Conservation (phyloP, 2,888 invertebrate genomes). For the Cephus rjabovi region DNA sequence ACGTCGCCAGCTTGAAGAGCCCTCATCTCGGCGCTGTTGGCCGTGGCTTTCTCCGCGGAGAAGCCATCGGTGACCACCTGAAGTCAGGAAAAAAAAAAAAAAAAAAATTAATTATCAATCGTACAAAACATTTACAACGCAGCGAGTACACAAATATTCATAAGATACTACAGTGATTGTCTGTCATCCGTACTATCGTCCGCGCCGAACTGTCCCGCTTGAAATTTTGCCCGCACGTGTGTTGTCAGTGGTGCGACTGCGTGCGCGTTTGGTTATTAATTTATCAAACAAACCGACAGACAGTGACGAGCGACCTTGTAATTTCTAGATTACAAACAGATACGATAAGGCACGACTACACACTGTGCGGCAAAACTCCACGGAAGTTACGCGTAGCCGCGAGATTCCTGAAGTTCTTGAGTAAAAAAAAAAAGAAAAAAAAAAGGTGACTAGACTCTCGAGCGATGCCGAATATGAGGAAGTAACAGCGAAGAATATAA, state of each 20-base stretch:
- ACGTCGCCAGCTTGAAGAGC: constrained; percentile 85
- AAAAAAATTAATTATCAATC: neutral
- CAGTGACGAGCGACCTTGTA: neutral
- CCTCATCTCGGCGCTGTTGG: constrained; percentile 78
- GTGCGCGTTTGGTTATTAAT: neutral
- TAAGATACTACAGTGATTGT: neutral
- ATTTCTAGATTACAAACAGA: neutral
- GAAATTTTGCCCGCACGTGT: neutral
- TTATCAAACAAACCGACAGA: neutral
- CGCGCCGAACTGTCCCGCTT: neutral
- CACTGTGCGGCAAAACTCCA: neutral
- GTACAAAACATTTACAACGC: neutral
- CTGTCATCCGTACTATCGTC: neutral
- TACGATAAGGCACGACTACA: neutral
- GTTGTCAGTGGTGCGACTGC: neutral
- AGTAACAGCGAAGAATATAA: neutral
- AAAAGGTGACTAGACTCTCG: neutral
- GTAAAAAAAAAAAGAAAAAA: too few relatives aligned
- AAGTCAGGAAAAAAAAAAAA: constrained; percentile 19
- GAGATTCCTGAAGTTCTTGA: neutral
- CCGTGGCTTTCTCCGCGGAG: constrained; percentile 82
- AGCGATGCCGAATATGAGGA: neutral
- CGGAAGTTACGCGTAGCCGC: neutral
- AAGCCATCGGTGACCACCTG: constrained; percentile 83
- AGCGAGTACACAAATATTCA: neutral